These are phyloP conservation scores for Sarcophaga bullata DNA, from an alignment of 1,140 invertebrate genomes.

Conservation along the genomic window DNA sequence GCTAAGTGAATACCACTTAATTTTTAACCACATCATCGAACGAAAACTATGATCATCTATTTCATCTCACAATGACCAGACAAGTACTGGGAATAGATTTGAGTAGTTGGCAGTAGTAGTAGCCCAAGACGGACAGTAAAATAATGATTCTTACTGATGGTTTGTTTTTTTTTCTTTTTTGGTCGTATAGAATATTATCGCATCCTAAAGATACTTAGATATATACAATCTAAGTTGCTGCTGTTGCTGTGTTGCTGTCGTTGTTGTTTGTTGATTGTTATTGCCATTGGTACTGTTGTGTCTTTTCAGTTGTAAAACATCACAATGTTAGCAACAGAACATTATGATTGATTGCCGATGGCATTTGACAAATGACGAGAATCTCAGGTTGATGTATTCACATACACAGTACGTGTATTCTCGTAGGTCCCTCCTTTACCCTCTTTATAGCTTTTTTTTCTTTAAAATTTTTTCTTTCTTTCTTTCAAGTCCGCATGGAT, in stretches of 20 bases:
- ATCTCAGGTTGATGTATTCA: conserved; percentile 4
- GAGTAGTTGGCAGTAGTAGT: neutral
- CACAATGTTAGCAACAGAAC: conserved; percentile 10
- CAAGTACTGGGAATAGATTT: no score
- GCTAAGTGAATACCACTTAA: conserved; percentile 35
- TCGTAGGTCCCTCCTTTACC: no score
- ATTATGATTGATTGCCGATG: conserved; percentile 39
- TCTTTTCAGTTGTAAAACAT: conserved; percentile 3
- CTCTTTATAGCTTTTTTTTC: no score
- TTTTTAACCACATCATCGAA: conserved; percentile 13
- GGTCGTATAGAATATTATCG: no score
- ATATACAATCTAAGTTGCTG: neutral
- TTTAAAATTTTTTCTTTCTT: neutral
- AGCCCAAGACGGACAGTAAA: neutral
- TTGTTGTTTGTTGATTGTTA: neutral
- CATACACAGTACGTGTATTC: neutral
- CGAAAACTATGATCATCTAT: neutral
- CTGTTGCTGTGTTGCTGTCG: neutral
- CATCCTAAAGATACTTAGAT: neutral
- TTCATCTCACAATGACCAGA: no score
- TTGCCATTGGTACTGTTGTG: neutral
- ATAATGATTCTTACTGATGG: neutral
- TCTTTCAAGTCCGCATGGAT: neutral
- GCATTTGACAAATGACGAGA: conserved; percentile 38
- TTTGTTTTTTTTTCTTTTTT: no score